Base-by-base conservation (phyloP, 1,140 invertebrate species). In the Nylanderia fulva region DNA sequence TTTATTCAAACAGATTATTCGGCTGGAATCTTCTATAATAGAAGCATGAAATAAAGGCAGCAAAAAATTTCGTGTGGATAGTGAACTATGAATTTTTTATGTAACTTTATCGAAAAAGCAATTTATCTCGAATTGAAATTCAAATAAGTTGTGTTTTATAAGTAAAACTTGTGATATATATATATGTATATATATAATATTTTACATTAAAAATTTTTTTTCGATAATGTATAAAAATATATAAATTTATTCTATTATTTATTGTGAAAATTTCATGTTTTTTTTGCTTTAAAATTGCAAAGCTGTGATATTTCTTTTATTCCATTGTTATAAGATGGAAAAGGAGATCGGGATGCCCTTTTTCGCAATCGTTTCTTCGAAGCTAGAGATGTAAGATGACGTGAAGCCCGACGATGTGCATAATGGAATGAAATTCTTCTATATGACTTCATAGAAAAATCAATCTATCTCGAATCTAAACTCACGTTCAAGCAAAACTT, bases 1-100 rank as follows among this genome's bases (percentile, higher is more conserved):
- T 76, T 76, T 64, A 48, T 64, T 64, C 39, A 48, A 75, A 42
- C 15, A 42, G 13, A 0, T 77, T n/a, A 48, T 64, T 77, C 13
- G n/a, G 2, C 13, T 1, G 33, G 33, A 13, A 13, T 18, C 13
- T 33, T 4, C 2, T 39, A n/a, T 36, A 60, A 75, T 58, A 72
- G 48, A 33, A 21, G 18, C 68, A 15, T 27, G 27, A 15, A 58
- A 75, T 29, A 76, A 39, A 9, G 8, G 9, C 2, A 1, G 27
- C 11, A 63, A 7, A 21, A 21, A 61, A 7, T 64, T 48, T 77
- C 27, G 9, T 11, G 6, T 33, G 21, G 27, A 33, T 33, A 5
- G 13, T 39, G n/a, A 6, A 48, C 4, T 7, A 11, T n/a, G 18
- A 13, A 64, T 64, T 64, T n/a, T 27, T 77, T 77, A 66, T 4